Evolutionary conservation across 2,113 vertebrate genomes (phyloP).

Genomic region (Ptilonorhynchus violaceus): DNA sequence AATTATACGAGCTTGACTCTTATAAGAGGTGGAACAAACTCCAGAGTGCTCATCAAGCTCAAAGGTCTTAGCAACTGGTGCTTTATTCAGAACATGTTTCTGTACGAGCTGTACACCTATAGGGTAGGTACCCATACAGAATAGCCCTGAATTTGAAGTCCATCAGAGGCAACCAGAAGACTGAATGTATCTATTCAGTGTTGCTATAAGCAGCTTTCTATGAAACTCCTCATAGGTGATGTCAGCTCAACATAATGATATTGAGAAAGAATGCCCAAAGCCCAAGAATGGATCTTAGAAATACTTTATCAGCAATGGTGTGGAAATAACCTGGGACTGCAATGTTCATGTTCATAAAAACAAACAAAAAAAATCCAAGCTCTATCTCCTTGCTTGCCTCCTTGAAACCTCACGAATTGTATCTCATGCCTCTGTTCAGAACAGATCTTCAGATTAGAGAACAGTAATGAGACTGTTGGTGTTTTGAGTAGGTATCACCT

Average conservation of each 20-base stretch:
- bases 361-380: not conserved
- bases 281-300: not conserved
- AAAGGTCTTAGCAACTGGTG: not conserved
- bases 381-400: not conserved
- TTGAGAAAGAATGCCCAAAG: not conserved
- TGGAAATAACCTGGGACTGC: not conserved
- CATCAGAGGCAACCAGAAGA: not conserved
- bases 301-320: not conserved
- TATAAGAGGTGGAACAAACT: not conserved
- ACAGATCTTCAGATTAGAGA: not conserved
- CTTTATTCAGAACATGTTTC: not conserved
- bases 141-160: not conserved
- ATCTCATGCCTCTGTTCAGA: not conserved
- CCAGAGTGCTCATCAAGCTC: not conserved
- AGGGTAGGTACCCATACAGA: not conserved
- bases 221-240: not conserved
- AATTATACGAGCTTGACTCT: not conserved
- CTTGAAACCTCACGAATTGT: not conserved
- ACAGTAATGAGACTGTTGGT: not conserved
- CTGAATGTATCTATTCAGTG: not conserved
- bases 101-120: not conserved
- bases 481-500: not conserved
- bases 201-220: not conserved
- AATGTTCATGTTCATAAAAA: not conserved
- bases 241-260: not conserved